Base-by-base conservation (phyloP, 1,140 invertebrate species). In the Trichogramma pretiosum region DNA sequence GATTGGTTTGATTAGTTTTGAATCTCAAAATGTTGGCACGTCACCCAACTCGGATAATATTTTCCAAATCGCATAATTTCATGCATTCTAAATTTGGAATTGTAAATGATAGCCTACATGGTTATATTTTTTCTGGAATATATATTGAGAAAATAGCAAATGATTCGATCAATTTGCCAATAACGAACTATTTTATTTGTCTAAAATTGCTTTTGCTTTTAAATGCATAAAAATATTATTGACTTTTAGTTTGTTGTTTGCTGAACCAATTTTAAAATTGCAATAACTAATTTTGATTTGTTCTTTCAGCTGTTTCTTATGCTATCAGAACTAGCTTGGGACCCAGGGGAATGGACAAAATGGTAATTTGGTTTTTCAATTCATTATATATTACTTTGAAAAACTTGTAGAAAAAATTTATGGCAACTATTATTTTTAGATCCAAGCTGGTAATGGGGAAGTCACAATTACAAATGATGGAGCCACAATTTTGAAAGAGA, bases 381-480 rank as follows among this genome's bases (percentile, higher is more conserved):
- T 42, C 11, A 28, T 23, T 41, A 11, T 39, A 13, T 11, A 13
- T 38, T 44, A 35, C 14, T 19, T 36, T 39, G 10, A 45, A 47
- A 50, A 36, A 39, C 24, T 28, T 34, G 32, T 33, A 3, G 42
- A 34, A 28, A 17, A 51, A 37, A 37, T 28, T 47, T 28, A 44
- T 46, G 23, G 3, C 17, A 32, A 10, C 42, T 49, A 28, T 30
- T 21, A 37, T 43, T 52, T 58, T 70, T 71, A 49, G 88, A 99
- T 99, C 56, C 96, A 99, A 79, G 78, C 90, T 37, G 80, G 81
- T 13, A 96, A 95, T 77, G 95, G 95, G 9, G 94, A 98, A 79
- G 97, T 99, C 1, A 99, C 94, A 9, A 99, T 99, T 47, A 99
- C 96, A 36, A 99, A 99, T 78, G 97, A 99, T 80, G 97, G 97